Evolutionary conservation across 2,113 vertebrate species (phyloP), one percentile per base, ranked within the genome.

Genomic region (Hemiprocne comata): DNA sequence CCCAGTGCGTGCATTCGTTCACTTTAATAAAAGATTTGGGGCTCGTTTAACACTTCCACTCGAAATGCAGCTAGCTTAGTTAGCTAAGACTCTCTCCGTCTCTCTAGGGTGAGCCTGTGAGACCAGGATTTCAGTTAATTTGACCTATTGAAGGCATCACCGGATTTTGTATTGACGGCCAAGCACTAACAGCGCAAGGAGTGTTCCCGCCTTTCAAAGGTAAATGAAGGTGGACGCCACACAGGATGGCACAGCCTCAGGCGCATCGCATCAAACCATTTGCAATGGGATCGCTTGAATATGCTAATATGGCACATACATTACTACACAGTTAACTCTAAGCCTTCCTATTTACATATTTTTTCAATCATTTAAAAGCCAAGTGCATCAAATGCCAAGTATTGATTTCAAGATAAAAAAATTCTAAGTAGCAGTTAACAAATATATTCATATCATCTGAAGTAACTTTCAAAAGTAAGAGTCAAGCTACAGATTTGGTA

Each of bases 231-330:
- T 6, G 50, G 17, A 7, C 72, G 12, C 9, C n/a, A 31, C 65
- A 0, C 48, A 48, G 31, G 23, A 44, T 2, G 75, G 33, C 25
- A 0, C 2, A 26, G 24, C 34, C 61, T n/a, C 33, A 5, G 61
- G 34, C 19, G 1, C 8, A n/a, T n/a, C 4, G 0, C 4, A 2
- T 7, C 21, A 2, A 57, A 9, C 34, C 20, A 0, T 25, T 57
- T 26, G 0, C 13, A 6, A 15, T 16, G 8, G 13, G 6, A 3
- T 20, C 4, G 1, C 11, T 10, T 13, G 9, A n/a, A 4, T 2
- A 1, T 1, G 28, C 28, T 21, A 4, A 33, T 8, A 2, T 4
- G 4, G 17, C 36, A 9, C 20, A 0, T 3, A 3, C 8, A 1
- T 62, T 34, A 9, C 29, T 13, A 15, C 20, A 2, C 13, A 24